Conservation (phyloP, 2,113 vertebrate species). For the Dasyornis broadbenti region DNA sequence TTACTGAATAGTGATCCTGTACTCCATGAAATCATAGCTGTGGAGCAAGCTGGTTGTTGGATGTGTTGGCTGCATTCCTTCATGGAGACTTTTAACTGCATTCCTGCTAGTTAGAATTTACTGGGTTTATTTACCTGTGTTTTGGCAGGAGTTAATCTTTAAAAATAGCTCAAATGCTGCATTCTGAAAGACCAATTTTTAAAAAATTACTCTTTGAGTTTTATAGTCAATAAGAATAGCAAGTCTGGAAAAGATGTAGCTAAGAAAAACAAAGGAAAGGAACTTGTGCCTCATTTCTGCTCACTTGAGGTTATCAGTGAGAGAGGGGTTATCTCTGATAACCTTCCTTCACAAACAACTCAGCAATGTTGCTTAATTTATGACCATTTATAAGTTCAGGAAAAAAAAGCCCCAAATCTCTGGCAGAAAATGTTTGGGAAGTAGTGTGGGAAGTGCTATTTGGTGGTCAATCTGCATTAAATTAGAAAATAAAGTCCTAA, state of each 20-base stretch:
- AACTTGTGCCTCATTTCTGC: slow-evolving; percentile 15
- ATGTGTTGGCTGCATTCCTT: not conserved
- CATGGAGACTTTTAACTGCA: not conserved
- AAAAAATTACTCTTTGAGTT: not conserved
- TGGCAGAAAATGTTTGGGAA: not conserved
- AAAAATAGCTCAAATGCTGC: not conserved
- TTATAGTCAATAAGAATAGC: not conserved
- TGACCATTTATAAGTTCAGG: not conserved
- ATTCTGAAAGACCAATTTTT: not conserved
- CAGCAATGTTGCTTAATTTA: slow-evolving; percentile 22
- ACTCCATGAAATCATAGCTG: accelerated
- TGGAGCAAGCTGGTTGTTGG: not conserved
- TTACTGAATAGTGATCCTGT: not conserved
- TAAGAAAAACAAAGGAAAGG: slow-evolving; percentile 22
- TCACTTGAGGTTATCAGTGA: slow-evolving; percentile 40
- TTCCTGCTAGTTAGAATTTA: not conserved
- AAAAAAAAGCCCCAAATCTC: not conserved
- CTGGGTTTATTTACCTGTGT: not conserved
- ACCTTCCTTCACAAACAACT: slow-evolving; percentile 43
- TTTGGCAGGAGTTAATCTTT: not conserved
- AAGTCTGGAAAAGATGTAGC: not conserved
- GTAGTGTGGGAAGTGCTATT: not conserved
- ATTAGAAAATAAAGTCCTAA: not conserved
- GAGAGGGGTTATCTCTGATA: slow-evolving; percentile 47
- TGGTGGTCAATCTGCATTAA: not conserved